These are phyloP conservation scores for Amphipoea lucens DNA, from an alignment of 2,888 invertebrate genomes.

Conservation along the genomic window DNA sequence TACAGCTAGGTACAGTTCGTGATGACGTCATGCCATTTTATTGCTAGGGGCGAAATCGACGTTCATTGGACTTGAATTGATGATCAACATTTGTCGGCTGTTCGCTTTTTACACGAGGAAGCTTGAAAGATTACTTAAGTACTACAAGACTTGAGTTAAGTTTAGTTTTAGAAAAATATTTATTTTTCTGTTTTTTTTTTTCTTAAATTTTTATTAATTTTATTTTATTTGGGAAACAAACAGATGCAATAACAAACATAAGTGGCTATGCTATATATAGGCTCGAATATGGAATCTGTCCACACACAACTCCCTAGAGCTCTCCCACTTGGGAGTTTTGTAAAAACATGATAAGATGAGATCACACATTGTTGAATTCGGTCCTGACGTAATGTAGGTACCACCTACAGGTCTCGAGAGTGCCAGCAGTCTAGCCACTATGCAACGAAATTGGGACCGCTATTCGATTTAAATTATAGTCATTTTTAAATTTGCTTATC, in stretches of 20 bases:
- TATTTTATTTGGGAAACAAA: too few relatives aligned
- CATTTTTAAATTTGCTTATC: neutral
- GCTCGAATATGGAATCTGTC: neutral
- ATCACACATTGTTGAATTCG: neutral
- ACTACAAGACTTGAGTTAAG: neutral
- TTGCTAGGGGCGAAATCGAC: neutral
- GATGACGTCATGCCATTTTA: neutral
- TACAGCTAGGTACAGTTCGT: neutral
- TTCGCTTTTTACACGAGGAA: neutral
- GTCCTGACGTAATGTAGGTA: neutral
- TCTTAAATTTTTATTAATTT: too few relatives aligned
- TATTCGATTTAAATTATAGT: slow-evolving; percentile 1
- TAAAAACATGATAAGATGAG: neutral
- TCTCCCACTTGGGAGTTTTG: neutral
- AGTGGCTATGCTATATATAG: neutral
- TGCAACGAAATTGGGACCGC: neutral
- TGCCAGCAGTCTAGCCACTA: neutral
- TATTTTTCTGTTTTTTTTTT: neutral
- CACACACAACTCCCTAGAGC: neutral
- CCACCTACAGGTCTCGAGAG: neutral
- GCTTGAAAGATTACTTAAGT: neutral
- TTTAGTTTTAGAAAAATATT: neutral
- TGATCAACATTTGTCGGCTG: neutral
- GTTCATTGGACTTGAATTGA: neutral
- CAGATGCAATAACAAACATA: too few relatives aligned